phyloP scores from a whole-genome alignment of 2,113 vertebrate species.

The human (Homo sapiens) region DNA sequence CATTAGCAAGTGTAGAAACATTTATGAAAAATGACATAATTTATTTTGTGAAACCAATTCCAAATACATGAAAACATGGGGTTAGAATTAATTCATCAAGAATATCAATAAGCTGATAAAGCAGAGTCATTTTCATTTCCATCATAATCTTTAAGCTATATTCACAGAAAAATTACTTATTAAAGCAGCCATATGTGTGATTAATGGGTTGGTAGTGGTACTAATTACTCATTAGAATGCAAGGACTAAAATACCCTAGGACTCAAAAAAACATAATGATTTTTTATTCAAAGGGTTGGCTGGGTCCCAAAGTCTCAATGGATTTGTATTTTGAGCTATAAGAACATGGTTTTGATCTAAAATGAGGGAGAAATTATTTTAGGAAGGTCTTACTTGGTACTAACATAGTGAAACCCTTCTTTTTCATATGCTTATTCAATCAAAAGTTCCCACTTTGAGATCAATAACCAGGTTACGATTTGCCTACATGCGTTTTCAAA shows the following conservation, averaged over 20 bases:
- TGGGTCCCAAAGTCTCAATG: constrained; percentile 9
- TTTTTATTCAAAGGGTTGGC: constrained; percentile 57
- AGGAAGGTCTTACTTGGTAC: not conserved
- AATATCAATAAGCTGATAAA: constrained; percentile 75
- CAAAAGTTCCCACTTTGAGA: not conserved
- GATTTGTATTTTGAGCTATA: constrained; percentile 11
- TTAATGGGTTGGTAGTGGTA: constrained; percentile 67
- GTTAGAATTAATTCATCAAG: constrained; percentile 69
- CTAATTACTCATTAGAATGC: constrained; percentile 76
- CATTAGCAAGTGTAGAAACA: constrained; percentile 28
- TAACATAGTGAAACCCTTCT: not conserved
- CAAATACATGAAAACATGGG: constrained; percentile 58
- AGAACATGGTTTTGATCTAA: constrained; percentile 11
- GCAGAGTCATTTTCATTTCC: constrained; percentile 61
- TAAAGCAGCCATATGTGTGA: constrained; percentile 70
- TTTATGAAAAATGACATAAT: constrained; percentile 73
- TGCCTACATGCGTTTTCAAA: not conserved
- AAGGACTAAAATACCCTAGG: constrained; percentile 54
- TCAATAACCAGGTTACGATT: not conserved
- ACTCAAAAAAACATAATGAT: constrained; percentile 47
- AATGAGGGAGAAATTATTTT: constrained; percentile 22
- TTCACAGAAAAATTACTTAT: constrained; percentile 66
- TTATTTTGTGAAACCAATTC: constrained; percentile 69
- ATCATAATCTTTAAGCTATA: constrained; percentile 74
- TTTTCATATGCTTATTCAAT: not conserved